Evolutionary conservation across 2,888 invertebrate species (phyloP).

Genomic region (Ophion costatus): DNA sequence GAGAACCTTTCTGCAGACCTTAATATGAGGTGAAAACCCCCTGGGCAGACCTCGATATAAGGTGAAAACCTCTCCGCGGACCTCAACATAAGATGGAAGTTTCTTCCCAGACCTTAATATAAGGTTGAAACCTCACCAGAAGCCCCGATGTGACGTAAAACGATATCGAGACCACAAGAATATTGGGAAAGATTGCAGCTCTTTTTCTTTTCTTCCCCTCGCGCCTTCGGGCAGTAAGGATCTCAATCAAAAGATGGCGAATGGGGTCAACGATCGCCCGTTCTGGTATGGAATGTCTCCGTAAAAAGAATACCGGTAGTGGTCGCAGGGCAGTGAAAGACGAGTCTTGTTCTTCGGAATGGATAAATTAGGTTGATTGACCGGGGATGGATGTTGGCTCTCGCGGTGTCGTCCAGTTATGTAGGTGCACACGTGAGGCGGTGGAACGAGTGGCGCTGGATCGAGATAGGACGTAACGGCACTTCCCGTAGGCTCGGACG

Average conservation of each 20-base stretch:
- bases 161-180: neutral
- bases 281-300: neutral
- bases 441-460: neutral
- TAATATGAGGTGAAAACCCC: no score
- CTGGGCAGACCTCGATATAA: no score
- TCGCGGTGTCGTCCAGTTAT: neutral
- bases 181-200: neutral
- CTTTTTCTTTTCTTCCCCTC: neutral
- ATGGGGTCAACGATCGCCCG: neutral
- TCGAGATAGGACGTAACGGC: neutral
- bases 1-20: no score
- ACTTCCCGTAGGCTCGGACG: neutral
- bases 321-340: conserved; percentile 17
- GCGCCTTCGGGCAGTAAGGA: neutral
- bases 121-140: neutral
- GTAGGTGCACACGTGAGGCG: neutral
- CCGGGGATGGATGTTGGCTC: conserved; percentile 1
- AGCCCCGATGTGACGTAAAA: neutral
- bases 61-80: no score
- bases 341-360: conserved; percentile 13
- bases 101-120: neutral
- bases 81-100: no score
- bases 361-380: conserved; percentile 1
- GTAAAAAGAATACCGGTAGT: neutral
- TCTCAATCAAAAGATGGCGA: neutral